A percentile compares a stretch with the other conserved stretches of the same genome.
phyloP scores from a whole-genome alignment of 1,140 invertebrate genomes.

The Neomicropteryx cornuta region DNA sequence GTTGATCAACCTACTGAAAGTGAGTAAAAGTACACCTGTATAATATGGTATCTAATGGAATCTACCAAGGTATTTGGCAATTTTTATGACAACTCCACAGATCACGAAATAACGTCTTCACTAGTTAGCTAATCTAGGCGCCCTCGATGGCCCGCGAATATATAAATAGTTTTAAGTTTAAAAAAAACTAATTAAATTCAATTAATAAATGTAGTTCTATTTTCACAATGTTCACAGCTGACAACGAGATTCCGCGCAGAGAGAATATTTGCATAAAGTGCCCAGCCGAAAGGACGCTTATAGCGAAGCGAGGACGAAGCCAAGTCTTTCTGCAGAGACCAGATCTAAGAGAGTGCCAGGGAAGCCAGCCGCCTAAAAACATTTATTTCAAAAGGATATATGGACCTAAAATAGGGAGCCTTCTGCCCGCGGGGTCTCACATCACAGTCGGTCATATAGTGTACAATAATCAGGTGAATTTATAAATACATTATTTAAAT shows the following conservation, averaged over 20 bases:
- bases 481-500: slow-evolving; percentile 1
- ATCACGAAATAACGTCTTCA: too few relatives aligned
- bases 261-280: slow-evolving; percentile 24
- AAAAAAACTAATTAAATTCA: too few relatives aligned
- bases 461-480: slow-evolving; percentile 20
- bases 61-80: too few relatives aligned
- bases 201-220: too few relatives aligned
- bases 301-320: slow-evolving; percentile 22
- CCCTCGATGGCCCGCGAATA: too few relatives aligned
- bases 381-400: slow-evolving; percentile 20
- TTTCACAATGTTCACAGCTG: slow-evolving; percentile 3
- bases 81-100: too few relatives aligned
- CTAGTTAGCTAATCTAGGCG: too few relatives aligned
- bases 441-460: slow-evolving; percentile 20
- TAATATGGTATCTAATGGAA: too few relatives aligned
- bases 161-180: too few relatives aligned
- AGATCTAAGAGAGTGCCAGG: slow-evolving; percentile 19
- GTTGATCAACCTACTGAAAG: too few relatives aligned
- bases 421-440: slow-evolving; percentile 23
- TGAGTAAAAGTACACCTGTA: too few relatives aligned
- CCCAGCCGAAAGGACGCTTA: slow-evolving; percentile 26
- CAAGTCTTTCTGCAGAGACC: slow-evolving; percentile 21
- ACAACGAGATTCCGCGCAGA: too few relatives aligned
- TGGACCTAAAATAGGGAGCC: slow-evolving; percentile 25
- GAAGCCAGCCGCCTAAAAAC: slow-evolving; percentile 18